Conservation (phyloP, 2,888 invertebrate genomes). For the Noctua fimbriata region DNA sequence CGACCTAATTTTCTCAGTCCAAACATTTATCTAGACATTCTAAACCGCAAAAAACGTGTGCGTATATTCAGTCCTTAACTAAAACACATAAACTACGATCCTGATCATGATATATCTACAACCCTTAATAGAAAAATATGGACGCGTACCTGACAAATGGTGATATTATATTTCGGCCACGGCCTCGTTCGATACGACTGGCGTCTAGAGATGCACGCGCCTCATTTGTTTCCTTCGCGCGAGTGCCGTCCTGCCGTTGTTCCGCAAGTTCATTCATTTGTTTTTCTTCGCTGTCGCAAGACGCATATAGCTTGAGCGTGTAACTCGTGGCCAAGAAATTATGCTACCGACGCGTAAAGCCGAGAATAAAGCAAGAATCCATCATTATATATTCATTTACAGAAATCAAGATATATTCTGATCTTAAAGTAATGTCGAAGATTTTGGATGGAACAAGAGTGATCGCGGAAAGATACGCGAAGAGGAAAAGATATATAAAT, state of each 20-base stretch:
- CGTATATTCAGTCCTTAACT: conserved; percentile 2
- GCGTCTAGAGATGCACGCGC: not conserved
- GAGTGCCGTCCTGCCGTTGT: not conserved
- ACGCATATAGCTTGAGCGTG: not conserved
- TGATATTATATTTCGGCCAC: conserved; percentile 1
- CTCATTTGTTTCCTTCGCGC: not conserved
- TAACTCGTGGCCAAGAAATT: not conserved
- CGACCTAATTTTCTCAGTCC: not conserved
- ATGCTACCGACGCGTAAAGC: not conserved
- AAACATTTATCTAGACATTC: not conserved
- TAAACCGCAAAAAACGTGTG: not conserved
- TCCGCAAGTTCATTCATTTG: not conserved
- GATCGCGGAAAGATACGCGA: conserved; percentile 12
- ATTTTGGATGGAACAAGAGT: conserved; percentile 31
- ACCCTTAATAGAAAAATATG: conserved; percentile 37
- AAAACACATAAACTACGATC: conserved; percentile 20
- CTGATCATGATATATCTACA: conserved; percentile 15
- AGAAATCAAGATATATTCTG: conserved; percentile 37
- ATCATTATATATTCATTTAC: conserved; percentile 48
- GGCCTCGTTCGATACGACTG: not conserved
- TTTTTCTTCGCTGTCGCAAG: not conserved
- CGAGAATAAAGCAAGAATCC: conserved; percentile 27
- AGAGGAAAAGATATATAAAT: conserved; percentile 17
- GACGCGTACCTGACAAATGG: conserved; percentile 21
- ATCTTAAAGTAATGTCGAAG: conserved; percentile 29